Base-by-base conservation (phyloP, 2,113 vertebrate species). In the Pseudonaja textilis region DNA sequence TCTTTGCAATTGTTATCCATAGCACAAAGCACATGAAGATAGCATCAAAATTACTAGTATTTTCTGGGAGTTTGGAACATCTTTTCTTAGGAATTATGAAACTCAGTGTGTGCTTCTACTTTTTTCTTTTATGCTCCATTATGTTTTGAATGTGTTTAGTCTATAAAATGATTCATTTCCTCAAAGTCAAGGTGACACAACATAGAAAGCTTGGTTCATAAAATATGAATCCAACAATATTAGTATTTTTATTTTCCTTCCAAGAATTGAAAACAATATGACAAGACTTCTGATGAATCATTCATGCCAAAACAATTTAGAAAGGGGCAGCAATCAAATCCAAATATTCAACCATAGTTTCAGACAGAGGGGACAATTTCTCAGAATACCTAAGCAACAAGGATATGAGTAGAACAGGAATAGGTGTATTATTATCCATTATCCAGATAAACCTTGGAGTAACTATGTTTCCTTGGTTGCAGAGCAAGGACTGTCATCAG, bases 141-240 rank as follows among this genome's bases (percentile, higher is more conserved):
- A 90, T 97, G 93, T 55, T 94, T 93, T 22, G 91, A 95, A 85
- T 95, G 94, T 94, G 95, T 97, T 97, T 90, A 94, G 95, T 94
- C 86, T 95, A 95, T 95, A 96, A 90, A 92, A 91, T 95, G 95
- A 95, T 93, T 93, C 87, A 95, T 96, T 97, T 95, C 92, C 93
- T 93, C 93, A 93, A 95, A 96, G 96, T 96, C 96, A 97, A 97
- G 95, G 96, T 96, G 95, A 96, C 95, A 96, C 94, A 95, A 95
- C 95, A 92, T 94, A 95, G 93, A 93, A 94, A 94, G 25, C 69
- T 94, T 95, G 56, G 94, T 96, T 95, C 89, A 91, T 94, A 96
- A 97, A 89, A 96, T 93, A 96, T 94, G 96, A 96, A 95, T 96
- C 88, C 57, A 95, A 87, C 94, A 91, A 90, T 93, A 93, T 95